Base-by-base conservation (phyloP, 2,797 vertebrate genomes). In the Tarsius wallacei region DNA sequence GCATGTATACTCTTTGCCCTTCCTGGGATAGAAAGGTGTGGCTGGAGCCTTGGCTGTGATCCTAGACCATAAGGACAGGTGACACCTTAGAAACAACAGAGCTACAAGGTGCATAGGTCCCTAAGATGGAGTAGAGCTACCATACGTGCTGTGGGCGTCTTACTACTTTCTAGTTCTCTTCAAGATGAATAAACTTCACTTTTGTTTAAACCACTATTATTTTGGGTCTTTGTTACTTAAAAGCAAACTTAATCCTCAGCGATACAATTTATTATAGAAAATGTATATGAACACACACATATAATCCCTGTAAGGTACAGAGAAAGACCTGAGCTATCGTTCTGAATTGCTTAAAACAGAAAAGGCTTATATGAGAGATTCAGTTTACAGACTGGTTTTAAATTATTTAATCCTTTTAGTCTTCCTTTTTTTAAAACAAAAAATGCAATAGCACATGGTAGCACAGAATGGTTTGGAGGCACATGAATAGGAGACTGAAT, bases 161-260 rank as follows among this genome's bases (percentile, higher is more conserved):
- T 31, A 61, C 47, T 26, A 51, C n/a, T 78, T 87, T 47, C n/a
- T 24, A 53, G 70, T 87, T 94, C 70, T 91, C 8, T 13, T 15
- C 7, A 55, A 82, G 16, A 71, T 42, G 42, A 90, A 95, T 94
- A 84, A 77, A 80, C 6, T 64, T 91, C 13, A 47, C 24, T 87
- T 90, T 88, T 84, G 57, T 85, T 70, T 64, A 96, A 90, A 51
- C n/a, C 74, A 73, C 9, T 47, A 10, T 19, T 81, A 90, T 84
- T 85, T 63, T 36, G 36, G 85, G 74, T 71, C 84, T 95, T 81
- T 84, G 55, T 66, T 93, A 96, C n/a, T 94, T 87, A 64, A 63
- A 94, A 92, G 89, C 17, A 84, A 94, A 85, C 16, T 71, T 64
- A 87, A 77, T 26, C 14, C 36, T 78, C 73, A 93, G 70, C 47